phyloP scores from a whole-genome alignment of 2,888 invertebrate genomes.

The Agrochola circellaris region DNA sequence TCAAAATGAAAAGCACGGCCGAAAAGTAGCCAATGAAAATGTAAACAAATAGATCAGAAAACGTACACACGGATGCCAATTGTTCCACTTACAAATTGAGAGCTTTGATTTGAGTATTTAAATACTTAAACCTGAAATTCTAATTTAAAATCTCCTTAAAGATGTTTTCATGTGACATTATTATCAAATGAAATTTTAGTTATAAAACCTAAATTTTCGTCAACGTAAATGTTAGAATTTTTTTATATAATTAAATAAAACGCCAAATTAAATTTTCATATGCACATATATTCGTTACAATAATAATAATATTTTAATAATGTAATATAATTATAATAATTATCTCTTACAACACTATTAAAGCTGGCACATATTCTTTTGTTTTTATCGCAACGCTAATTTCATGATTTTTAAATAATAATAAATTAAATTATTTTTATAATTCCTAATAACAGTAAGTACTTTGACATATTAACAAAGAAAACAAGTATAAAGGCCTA shows the following conservation, averaged over 20 bases:
- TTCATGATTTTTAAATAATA: conserved; percentile 61
- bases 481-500: conserved; percentile 17
- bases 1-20: no score
- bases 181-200: not conserved
- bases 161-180: no score
- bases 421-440: conserved; percentile 55
- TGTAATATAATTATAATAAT: conserved; percentile 80
- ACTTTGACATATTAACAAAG: conserved; percentile 34
- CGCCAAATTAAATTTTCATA: conserved; percentile 73
- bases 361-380: conserved; percentile 87
- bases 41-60: no score
- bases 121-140: no score
- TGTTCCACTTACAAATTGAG: no score
- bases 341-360: conserved; percentile 87
- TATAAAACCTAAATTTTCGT: not conserved
- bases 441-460: conserved; percentile 34
- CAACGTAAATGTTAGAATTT: not conserved
- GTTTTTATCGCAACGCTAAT: conserved; percentile 83
- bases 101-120: no score
- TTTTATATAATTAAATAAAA: conserved; percentile 13
- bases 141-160: no score
- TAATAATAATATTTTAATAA: conserved; percentile 79
- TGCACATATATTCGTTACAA: conserved; percentile 89
- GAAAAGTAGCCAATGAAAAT: no score
- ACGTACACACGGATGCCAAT: no score